Conservation (phyloP, 2,888 invertebrate species). For the Aleiodes leptofemur region DNA sequence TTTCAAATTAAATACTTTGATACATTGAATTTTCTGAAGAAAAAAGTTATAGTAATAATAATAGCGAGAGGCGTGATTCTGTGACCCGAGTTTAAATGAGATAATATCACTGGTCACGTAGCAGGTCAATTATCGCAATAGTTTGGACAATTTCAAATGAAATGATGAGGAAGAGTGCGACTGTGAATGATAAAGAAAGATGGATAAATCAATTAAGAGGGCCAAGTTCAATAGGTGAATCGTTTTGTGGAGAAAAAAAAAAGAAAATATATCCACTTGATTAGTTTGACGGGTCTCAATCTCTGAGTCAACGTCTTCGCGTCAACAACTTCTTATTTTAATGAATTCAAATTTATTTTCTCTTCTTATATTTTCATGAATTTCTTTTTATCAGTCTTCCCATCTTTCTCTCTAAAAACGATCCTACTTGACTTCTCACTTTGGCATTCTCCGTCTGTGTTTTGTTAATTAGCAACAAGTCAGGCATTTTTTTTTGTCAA, state of each 20-base stretch:
- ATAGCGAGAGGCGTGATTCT: slow-evolving; percentile 38
- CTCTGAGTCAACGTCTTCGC: slow-evolving; percentile 43
- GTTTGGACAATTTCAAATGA: slow-evolving; percentile 47
- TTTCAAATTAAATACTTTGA: slow-evolving; percentile 4
- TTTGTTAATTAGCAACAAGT: slow-evolving; percentile 33
- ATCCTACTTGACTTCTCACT: slow-evolving; percentile 25
- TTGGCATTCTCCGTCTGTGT: slow-evolving; percentile 12
- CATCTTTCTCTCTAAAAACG: slow-evolving; percentile 21
- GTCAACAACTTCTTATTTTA: slow-evolving; percentile 29
- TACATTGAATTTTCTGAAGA: slow-evolving; percentile 25
- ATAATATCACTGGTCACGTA: slow-evolving; percentile 56
- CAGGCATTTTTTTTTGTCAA: slow-evolving; percentile 23
- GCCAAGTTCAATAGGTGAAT: slow-evolving; percentile 56
- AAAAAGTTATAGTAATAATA: slow-evolving; percentile 34
- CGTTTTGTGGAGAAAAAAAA: slow-evolving; percentile 29
- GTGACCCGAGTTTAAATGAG: slow-evolving; percentile 55
- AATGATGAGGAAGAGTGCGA: slow-evolving; percentile 2
- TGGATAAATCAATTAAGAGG: slow-evolving; percentile 58
- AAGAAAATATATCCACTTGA: neutral
- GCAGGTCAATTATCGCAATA: slow-evolving; percentile 58
- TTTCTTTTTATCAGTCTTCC: slow-evolving; percentile 14
- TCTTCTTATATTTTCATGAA: slow-evolving; percentile 5
- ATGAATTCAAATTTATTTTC: slow-evolving; percentile 5
- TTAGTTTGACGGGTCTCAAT: slow-evolving; percentile 22
- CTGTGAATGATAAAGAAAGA: neutral